A percentile compares a stretch with the other conserved stretches of the same genome.
Conservation (phyloP, 2,113 vertebrate species). For the Python bivittatus region DNA sequence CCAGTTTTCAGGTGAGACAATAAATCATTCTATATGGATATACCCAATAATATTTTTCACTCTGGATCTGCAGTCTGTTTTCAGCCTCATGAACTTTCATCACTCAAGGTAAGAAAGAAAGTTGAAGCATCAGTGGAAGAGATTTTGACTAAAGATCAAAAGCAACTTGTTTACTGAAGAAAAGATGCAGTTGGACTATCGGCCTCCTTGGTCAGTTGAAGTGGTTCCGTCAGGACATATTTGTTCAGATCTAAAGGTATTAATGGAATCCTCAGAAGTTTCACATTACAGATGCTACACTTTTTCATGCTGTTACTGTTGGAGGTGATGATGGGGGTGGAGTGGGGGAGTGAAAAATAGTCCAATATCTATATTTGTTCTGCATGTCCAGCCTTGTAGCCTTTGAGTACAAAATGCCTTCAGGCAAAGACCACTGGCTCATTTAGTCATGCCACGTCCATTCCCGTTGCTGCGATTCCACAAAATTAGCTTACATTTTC, state of each 20-base stretch:
- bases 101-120: neutral
- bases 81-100: neutral
- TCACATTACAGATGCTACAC: neutral
- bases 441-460: neutral
- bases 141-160: conserved; percentile 3
- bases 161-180: neutral
- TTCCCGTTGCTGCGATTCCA: neutral
- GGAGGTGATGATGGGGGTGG: neutral
- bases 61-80: neutral
- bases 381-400: neutral
- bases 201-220: neutral
- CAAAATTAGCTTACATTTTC: neutral
- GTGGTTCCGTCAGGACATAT: neutral
- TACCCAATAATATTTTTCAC: neutral
- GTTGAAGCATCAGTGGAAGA: neutral
- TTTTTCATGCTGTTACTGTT: neutral
- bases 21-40: neutral
- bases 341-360: neutral
- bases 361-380: neutral
- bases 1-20: neutral
- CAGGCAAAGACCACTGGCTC: neutral
- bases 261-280: neutral
- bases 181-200: neutral
- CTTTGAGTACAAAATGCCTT: neutral
- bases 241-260: neutral